Evolutionary conservation across 2,113 vertebrate species (phyloP), one percentile per base, ranked within the genome.

Genomic region (Colossoma macropomum): DNA sequence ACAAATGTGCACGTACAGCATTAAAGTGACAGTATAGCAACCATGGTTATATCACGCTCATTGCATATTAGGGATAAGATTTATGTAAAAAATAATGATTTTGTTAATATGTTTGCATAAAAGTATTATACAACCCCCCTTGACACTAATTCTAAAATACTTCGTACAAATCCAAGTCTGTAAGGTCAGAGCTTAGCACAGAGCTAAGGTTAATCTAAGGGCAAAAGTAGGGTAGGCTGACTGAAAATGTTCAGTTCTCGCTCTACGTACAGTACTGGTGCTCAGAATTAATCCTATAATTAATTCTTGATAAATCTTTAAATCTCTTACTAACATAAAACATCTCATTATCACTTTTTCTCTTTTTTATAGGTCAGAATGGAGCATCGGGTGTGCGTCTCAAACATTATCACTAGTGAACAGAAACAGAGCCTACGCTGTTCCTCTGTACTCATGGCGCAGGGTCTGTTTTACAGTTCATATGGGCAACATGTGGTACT

Each of bases 11-110:
- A 94, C 90, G 81, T 90, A 92, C 89, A 93, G 93, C 93, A 93
- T 92, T 95, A 93, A 94, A 95, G 93, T 94, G 93, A 94, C 93
- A 89, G 88, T 91, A 91, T 89, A 90, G 90, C 86, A 91, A 93
- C 91, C 88, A 88, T 88, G 86, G 90, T 92, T 93, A 92, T 91
- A 90, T 90, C 91, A 91, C 87, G 92, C 91, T 93, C 91, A 87
- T 92, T 93, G 93, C 93, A 93, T 94, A 94, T 92, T 86, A 90
- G 91, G 90, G 90, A 91, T 88, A 85, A 87, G 85, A 87, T 88
- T 89, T 87, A 89, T 88, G 86, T 84, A 84, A 84, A 80, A 83
- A 82, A 83, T 62, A 90, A 91, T 89, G 82, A 89, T 86, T 89
- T 88, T 90, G 84, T 90, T 89, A 90, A 88, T 85, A 71, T 89